Percentiles rank a stretch among this genome's conserved stretches.
Evolutionary conservation across 2,888 invertebrate genomes (phyloP).

Genomic region (Rotaria macrura): DNA sequence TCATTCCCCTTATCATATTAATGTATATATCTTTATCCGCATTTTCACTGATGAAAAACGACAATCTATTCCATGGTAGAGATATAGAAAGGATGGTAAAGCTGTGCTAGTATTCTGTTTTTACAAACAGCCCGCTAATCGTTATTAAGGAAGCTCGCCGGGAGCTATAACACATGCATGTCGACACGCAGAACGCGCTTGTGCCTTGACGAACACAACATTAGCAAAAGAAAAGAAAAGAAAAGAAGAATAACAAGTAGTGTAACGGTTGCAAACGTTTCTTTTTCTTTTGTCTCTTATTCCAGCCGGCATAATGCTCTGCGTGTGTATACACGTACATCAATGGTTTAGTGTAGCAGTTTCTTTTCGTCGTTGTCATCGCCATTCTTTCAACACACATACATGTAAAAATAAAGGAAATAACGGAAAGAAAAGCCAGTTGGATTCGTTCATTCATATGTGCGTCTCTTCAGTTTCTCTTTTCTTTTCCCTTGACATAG

Average conservation of each 20-base stretch:
- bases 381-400: not conserved
- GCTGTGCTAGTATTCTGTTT: not conserved
- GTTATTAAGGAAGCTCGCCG: not conserved
- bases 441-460: not conserved
- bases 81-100: not conserved
- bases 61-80: not conserved
- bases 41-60: not conserved
- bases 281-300: not conserved
- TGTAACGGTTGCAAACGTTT: not conserved
- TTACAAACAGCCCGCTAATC: not conserved
- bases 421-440: not conserved
- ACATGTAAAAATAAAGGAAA: not conserved
- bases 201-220: not conserved
- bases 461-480: not conserved
- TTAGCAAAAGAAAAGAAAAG: not conserved
- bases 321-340: not conserved
- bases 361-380: not conserved
- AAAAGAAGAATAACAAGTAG: not conserved
- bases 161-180: not conserved
- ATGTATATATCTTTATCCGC: not conserved
- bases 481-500: not conserved
- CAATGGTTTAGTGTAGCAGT: not conserved
- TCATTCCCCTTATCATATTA: not conserved
- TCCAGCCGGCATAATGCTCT: not conserved
- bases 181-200: not conserved